Conservation (phyloP, 2,888 invertebrate species). For the Parapristionchus giblindavisi region DNA sequence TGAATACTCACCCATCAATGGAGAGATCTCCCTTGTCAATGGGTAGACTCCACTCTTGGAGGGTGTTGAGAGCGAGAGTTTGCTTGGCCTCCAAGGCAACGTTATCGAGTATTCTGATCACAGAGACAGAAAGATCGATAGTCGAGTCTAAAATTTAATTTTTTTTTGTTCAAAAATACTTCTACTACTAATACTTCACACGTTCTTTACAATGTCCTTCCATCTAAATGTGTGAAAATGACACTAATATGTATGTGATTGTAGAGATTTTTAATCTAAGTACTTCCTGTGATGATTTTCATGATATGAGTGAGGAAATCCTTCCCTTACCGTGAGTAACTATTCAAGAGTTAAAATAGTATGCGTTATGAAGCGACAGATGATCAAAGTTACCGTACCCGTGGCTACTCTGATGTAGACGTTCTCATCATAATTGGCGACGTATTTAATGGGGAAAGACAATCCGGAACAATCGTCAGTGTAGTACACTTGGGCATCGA, state of each 20-base stretch:
- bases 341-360: too few relatives aligned
- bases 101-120: background rate
- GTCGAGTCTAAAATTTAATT: constrained; percentile 1
- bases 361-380: too few relatives aligned
- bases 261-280: too few relatives aligned
- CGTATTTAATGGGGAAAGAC: constrained; percentile 2
- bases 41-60: constrained; percentile 26
- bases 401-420: constrained; percentile 5
- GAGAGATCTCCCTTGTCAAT: constrained; percentile 8
- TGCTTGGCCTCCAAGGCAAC: background rate
- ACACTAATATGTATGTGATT: too few relatives aligned
- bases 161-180: too few relatives aligned
- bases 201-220: too few relatives aligned
- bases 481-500: background rate
- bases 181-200: too few relatives aligned
- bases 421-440: background rate
- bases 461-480: constrained; percentile 13
- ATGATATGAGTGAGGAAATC: too few relatives aligned
- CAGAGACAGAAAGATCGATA: background rate
- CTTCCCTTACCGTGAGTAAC: too few relatives aligned
- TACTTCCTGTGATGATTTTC: too few relatives aligned
- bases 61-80: background rate
- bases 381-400: background rate
- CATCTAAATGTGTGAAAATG: too few relatives aligned
- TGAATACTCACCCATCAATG: background rate